Evolutionary conservation across 2,113 vertebrate species (phyloP).

Genomic region (Pristiophorus japonicus): DNA sequence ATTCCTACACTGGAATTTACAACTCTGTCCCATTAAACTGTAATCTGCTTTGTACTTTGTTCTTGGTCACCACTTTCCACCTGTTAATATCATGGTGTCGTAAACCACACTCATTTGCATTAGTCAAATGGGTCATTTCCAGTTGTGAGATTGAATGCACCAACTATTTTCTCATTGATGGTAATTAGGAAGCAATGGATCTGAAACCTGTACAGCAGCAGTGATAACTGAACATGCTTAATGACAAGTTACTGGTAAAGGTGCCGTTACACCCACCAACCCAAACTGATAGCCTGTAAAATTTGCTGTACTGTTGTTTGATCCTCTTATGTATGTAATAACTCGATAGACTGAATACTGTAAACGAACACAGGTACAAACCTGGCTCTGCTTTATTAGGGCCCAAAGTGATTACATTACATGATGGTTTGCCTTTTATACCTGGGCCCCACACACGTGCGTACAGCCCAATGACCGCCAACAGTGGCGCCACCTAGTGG

Average conservation of each 20-base stretch:
- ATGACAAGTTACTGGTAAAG: background rate
- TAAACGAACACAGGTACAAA: no score
- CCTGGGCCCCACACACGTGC: no score
- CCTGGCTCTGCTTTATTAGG: no score
- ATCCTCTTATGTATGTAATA: background rate
- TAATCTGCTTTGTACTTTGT: no score
- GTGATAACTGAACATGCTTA: background rate
- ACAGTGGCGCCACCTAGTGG: no score
- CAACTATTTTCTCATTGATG: background rate
- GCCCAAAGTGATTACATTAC: no score
- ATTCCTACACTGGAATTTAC: no score
- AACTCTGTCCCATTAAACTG: no score
- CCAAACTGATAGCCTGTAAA: background rate
- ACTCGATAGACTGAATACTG: no score
- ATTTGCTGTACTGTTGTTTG: background rate
- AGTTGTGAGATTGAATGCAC: background rate
- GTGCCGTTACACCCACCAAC: background rate
- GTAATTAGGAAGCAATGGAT: background rate
- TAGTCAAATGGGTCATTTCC: background rate
- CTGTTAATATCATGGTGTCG: background rate
- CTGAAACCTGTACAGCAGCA: background rate
- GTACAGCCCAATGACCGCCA: no score
- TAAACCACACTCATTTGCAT: background rate
- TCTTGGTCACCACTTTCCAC: no score
- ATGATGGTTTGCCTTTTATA: no score